phyloP scores from a whole-genome alignment of 2,888 invertebrate species.

The Nematopogon swammerdamellus region DNA sequence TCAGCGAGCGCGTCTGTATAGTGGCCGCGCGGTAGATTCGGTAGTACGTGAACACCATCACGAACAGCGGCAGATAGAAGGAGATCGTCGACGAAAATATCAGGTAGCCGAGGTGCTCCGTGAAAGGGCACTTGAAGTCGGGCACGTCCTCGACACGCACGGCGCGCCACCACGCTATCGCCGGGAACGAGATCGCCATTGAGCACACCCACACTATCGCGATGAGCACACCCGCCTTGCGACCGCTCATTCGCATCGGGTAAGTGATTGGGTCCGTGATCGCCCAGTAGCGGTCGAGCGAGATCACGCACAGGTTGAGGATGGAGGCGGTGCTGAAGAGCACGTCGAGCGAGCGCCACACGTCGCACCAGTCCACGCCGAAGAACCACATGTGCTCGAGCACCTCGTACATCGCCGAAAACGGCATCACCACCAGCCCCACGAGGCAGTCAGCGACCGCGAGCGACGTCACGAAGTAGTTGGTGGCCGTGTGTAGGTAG shows the following conservation, averaged over 20 bases:
- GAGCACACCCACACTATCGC: constrained; percentile 96
- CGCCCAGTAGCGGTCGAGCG: constrained; percentile 96
- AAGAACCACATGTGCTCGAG: constrained; percentile 91
- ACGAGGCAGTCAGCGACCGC: constrained; percentile 97
- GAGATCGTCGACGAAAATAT: constrained; percentile 97
- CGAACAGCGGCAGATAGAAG: constrained; percentile 93
- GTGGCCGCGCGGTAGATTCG: constrained; percentile 93
- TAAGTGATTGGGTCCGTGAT: constrained; percentile 98
- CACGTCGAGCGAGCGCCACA: constrained; percentile 96
- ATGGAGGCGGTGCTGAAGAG: constrained; percentile 97
- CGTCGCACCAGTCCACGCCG: constrained; percentile 94
- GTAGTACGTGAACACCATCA: constrained; percentile 98
- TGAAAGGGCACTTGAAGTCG: constrained; percentile 88
- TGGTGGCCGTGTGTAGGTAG: constrained; percentile 94
- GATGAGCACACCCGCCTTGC: constrained; percentile 82
- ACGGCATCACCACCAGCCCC: constrained; percentile 97
- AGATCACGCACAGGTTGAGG: constrained; percentile 94
- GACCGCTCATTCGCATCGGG: constrained; percentile 90
- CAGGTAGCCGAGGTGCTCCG: constrained; percentile 93
- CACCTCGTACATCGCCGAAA: constrained; percentile 88
- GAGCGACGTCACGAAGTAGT: constrained; percentile 95
- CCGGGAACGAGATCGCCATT: constrained; percentile 96
- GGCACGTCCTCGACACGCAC: constrained; percentile 79
- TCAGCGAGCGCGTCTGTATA: constrained; percentile 85
- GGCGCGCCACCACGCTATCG: constrained; percentile 94